Evolutionary conservation across 2,888 invertebrate genomes (phyloP), one percentile per base, ranked within the genome.

Genomic region (Hemaris fuciformis): DNA sequence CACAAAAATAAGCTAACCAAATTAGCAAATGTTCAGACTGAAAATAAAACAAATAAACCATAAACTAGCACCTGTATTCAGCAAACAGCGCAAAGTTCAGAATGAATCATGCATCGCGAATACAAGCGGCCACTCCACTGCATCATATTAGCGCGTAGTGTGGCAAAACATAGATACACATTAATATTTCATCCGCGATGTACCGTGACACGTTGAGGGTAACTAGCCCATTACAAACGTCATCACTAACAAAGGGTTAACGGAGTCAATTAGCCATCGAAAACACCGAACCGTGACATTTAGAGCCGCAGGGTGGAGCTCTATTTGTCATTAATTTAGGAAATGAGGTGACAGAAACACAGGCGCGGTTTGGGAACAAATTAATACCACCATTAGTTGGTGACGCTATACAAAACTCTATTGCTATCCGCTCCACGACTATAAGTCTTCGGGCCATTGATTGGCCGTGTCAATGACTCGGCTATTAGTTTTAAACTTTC

Each of bases 301-400:
- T 84, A 85, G 85, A 85, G 77, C 74, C 73, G 68, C 73, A 73
- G 81, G 83, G 83, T 75, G 84, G 76, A 79, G 74, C 80, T 80
- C 81, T 91, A 87, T 91, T 91, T 91, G 91, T 89, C 90, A 89
- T 89, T 90, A 91, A 91, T 90, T 91, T 90, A 80, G 88, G 85
- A 80, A 87, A 87, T 88, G 85, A 89, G 87, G 88, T 88, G 89
- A 89, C 89, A 86, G 84, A 75, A 85, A 85, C 86, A 84, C 74
- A 77, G 91, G 90, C 80, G 88, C 81, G 89, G 88, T 80, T 80
- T 71, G 79, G 77, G 77, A 79, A 80, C 84, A 85, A 89, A 89
- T 91, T 91, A 89, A 87, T 85, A 62, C 41, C 62, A 62, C 53
- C 42, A 62, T 62, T 59, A 59, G 22, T 23, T 43, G 31, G 27